Evolutionary conservation across 2,797 vertebrate species (phyloP).

Genomic region (Cyclura pinguis): DNA sequence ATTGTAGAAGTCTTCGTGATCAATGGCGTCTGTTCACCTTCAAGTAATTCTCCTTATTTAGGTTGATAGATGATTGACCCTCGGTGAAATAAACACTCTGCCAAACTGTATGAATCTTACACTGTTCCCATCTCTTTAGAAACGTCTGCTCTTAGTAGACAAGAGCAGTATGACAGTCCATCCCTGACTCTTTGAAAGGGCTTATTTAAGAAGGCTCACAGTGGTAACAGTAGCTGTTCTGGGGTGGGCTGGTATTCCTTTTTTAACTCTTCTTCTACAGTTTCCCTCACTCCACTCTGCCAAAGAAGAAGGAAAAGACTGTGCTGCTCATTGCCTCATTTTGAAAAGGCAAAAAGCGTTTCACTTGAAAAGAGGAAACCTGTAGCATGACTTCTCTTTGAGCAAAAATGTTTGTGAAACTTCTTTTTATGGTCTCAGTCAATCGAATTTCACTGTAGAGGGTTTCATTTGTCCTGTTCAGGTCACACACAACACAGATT

Average conservation of each 20-base stretch:
- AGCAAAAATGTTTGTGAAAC: not conserved
- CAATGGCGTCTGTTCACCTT: constrained; percentile 25
- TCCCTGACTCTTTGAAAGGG: not conserved
- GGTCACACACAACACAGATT: no score
- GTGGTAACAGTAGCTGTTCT: not conserved
- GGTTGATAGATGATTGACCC: constrained; percentile 11
- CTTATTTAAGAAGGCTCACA: not conserved
- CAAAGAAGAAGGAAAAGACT: not conserved
- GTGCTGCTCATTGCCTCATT: not conserved
- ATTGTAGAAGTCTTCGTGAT: not conserved
- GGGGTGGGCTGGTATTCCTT: not conserved
- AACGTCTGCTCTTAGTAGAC: not conserved
- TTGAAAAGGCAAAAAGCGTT: not conserved
- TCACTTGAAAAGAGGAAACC: not conserved
- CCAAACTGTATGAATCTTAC: constrained; percentile 25
- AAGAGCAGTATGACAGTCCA: not conserved
- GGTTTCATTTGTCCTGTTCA: not conserved
- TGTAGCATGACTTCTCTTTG: not conserved
- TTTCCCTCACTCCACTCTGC: not conserved
- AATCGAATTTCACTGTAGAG: not conserved
- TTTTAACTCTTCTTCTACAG: not conserved
- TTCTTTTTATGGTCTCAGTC: not conserved
- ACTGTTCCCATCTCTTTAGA: not conserved
- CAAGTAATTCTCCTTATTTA: constrained; percentile 23
- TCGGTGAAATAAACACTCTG: constrained; percentile 15